phyloP scores from a whole-genome alignment of 2,113 vertebrate species.

The Galeopterus variegatus region DNA sequence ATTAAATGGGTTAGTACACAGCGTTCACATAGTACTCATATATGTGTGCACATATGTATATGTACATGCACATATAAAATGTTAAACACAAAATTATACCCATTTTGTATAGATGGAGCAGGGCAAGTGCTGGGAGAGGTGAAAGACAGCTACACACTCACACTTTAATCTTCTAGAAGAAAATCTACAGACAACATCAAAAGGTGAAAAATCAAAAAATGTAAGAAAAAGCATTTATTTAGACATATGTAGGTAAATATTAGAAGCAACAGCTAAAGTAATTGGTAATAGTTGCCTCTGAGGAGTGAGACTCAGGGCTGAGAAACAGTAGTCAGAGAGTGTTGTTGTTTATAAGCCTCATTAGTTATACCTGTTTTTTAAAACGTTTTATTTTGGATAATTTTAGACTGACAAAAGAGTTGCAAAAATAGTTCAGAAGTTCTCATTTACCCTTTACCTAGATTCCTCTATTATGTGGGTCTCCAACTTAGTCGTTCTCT shows the following conservation, averaged over 20 bases:
- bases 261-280: not conserved
- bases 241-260: not conserved
- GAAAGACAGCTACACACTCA: not conserved
- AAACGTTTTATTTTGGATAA: not conserved
- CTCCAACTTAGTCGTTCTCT: not conserved
- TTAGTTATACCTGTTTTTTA: not conserved
- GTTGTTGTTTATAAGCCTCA: no score
- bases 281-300: not conserved
- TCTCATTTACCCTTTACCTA: not conserved
- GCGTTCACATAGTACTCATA: not conserved
- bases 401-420: not conserved
- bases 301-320: no score
- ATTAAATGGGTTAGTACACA: not conserved
- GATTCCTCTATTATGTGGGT: not conserved
- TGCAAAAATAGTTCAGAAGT: not conserved
- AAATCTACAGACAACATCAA: not conserved
- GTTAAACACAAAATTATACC: no score
- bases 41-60: not conserved
- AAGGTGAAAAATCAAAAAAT: not conserved
- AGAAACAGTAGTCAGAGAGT: no score
- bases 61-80: not conserved
- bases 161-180: not conserved
- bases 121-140: rapidly evolving
- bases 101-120: no score
- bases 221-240: not conserved